These are phyloP conservation scores for Diplosoma virens DNA, from an alignment of 23 tunicate species.

Conservation along the genomic window DNA sequence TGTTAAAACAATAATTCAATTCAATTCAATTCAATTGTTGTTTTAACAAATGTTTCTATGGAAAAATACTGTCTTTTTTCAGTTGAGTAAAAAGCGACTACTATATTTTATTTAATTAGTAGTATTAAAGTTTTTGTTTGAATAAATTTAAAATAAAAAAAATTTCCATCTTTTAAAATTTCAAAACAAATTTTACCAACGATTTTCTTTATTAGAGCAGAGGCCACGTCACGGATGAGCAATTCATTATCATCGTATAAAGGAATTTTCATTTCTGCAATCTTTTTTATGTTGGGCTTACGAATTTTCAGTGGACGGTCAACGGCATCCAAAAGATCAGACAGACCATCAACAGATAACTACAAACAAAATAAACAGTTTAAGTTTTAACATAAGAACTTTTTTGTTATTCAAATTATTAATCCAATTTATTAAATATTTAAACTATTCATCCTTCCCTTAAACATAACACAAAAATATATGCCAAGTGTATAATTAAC, in stretches of 20 bases:
- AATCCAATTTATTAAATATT: background rate
- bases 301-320: constrained; percentile 53
- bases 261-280: constrained; percentile 66
- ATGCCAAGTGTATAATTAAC: too few relatives aligned
- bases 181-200: constrained; percentile 25
- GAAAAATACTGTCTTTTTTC: too few relatives aligned
- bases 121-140: too few relatives aligned
- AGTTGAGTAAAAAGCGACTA: too few relatives aligned
- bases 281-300: constrained; percentile 56
- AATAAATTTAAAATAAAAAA: too few relatives aligned
- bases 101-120: too few relatives aligned
- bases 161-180: background rate
- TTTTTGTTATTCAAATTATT: background rate
- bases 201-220: constrained; percentile 62
- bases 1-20: too few relatives aligned
- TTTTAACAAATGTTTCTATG: too few relatives aligned
- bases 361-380: background rate
- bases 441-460: too few relatives aligned
- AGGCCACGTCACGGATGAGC: constrained; percentile 66
- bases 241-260: constrained; percentile 42
- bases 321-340: constrained; percentile 44
- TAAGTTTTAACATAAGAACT: background rate
- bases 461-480: too few relatives aligned
- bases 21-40: too few relatives aligned
- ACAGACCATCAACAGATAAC: constrained; percentile 53